A percentile compares a stretch with the other conserved stretches of the same genome.
These are phyloP conservation scores for Coregonus suidteri DNA, from an alignment of 2,797 vertebrate species.

Conservation along the genomic window DNA sequence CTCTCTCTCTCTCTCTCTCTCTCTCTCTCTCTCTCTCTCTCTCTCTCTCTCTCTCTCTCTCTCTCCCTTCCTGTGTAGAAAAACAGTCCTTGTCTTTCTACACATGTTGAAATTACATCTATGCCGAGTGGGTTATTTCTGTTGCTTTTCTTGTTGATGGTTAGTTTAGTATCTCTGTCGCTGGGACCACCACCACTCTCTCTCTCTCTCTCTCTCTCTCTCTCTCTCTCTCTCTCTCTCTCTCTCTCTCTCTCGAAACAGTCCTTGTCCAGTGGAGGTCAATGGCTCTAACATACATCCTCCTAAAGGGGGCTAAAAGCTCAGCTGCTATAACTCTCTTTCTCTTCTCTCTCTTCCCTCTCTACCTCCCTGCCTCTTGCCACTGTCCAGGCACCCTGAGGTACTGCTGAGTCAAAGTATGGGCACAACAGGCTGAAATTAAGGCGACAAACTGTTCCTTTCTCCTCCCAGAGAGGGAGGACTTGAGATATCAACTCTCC, in stretches of 20 bases:
- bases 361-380: slow-evolving; percentile 1
- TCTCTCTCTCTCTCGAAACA: too few species aligned
- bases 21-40: not conserved
- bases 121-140: slow-evolving; percentile 14
- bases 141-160: slow-evolving; percentile 42
- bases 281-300: slow-evolving; percentile 74
- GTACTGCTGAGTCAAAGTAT: slow-evolving; percentile 37
- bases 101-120: too few species aligned
- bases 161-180: not conserved
- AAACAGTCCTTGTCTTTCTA: slow-evolving; percentile 62
- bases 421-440: too few species aligned
- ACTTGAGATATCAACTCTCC: too few species aligned
- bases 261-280: slow-evolving; percentile 66
- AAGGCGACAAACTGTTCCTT: too few species aligned
- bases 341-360: not conserved
- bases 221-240: slow-evolving; percentile 12
- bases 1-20: too few species aligned
- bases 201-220: slow-evolving; percentile 46
- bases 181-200: slow-evolving; percentile 43
- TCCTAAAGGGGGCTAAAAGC: slow-evolving; percentile 42
- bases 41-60: slow-evolving; percentile 53
- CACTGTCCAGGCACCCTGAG: slow-evolving; percentile 30
- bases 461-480: too few species aligned
- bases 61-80: slow-evolving; percentile 61
- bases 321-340: slow-evolving; percentile 36